These are phyloP conservation scores for Exaiptasia diaphana DNA, from an alignment of 64 coral and sea anemone genomes.

Conservation along the genomic window DNA sequence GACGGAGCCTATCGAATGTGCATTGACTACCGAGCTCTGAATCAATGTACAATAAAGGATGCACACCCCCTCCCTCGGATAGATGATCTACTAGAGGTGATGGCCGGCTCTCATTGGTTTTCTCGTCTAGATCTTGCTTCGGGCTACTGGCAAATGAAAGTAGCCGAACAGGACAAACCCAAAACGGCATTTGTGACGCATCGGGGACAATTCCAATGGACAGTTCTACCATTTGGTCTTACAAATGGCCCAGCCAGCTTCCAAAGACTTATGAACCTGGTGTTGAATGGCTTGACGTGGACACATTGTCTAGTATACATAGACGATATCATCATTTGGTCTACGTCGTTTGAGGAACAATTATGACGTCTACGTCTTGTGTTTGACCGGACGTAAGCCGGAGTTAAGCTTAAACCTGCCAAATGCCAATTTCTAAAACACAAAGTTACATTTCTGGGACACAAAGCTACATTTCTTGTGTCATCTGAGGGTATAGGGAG, in stretches of 20 bases:
- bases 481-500: constrained; percentile 34
- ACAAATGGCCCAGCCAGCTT: constrained; percentile 39
- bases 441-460: constrained; percentile 15
- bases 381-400: constrained; percentile 19
- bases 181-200: constrained; percentile 42
- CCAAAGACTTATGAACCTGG: constrained; percentile 36
- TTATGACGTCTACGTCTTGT: background rate
- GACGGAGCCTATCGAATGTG: constrained; percentile 6
- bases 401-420: constrained; percentile 31
- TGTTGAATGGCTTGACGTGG: constrained; percentile 12
- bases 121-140: constrained; percentile 8
- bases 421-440: constrained; percentile 34
- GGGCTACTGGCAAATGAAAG: constrained; percentile 23
- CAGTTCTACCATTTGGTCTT: constrained; percentile 25
- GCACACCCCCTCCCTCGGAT: constrained; percentile 35
- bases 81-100: constrained; percentile 26
- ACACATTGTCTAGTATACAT: constrained; percentile 11
- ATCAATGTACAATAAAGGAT: constrained; percentile 34
- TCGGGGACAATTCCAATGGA: constrained; percentile 54
- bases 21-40: constrained; percentile 28
- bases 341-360: constrained; percentile 1
- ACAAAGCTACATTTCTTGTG: too few relatives aligned
- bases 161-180: background rate
- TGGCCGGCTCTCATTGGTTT: constrained; percentile 16
- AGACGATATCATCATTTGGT: constrained; percentile 43